These are phyloP conservation scores for Cervus canadensis DNA, from an alignment of 2,113 vertebrate genomes.

Conservation along the genomic window DNA sequence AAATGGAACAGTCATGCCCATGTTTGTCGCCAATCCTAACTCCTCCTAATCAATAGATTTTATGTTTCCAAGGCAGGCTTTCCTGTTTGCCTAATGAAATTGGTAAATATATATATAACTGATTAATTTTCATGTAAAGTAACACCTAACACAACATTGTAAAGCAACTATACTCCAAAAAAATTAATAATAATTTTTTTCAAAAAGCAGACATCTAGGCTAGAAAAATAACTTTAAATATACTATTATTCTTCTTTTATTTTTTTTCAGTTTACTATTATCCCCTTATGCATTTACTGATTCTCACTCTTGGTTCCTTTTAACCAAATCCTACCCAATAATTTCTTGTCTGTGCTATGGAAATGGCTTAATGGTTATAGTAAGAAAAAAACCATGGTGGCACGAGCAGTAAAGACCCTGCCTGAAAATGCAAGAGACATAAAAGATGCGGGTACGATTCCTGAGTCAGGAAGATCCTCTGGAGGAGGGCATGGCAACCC, in stretches of 20 bases:
- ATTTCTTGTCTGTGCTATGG: background rate
- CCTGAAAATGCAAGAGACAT: background rate
- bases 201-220: background rate
- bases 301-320: background rate
- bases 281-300: background rate
- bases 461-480: background rate
- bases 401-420: background rate
- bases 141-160: background rate
- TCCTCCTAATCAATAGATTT: background rate
- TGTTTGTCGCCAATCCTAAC: background rate
- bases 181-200: background rate
- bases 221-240: background rate
- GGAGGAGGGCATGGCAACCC: background rate
- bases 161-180: background rate
- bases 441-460: background rate
- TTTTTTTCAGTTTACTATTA: background rate
- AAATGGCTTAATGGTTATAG: background rate
- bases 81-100: background rate
- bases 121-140: background rate
- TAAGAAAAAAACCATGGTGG: background rate
- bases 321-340: background rate
- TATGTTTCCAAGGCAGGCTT: background rate
- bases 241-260: background rate
- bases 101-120: background rate
- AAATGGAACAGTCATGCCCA: background rate